phyloP scores from a whole-genome alignment of 92 coral and sea anemone genomes.

The Palythoa heliodiscus region DNA sequence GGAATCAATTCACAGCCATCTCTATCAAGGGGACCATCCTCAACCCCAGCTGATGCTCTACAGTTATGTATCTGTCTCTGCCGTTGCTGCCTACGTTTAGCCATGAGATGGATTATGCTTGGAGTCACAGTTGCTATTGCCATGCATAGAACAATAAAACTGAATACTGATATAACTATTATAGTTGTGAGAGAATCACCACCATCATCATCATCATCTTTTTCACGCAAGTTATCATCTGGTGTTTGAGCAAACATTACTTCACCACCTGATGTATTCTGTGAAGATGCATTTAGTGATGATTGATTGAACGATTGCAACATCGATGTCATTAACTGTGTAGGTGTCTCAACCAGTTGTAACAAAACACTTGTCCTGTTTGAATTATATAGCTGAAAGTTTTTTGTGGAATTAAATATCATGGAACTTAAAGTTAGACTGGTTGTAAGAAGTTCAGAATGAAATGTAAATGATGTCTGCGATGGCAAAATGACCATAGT shows the following conservation, averaged over 20 bases:
- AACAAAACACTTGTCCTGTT: not conserved
- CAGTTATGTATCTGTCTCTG: conserved; percentile 49
- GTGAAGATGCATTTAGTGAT: not conserved
- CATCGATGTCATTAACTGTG: not conserved
- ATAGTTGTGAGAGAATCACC: conserved; percentile 72
- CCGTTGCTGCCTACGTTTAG: conserved; percentile 52
- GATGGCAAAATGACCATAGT: conserved; percentile 53
- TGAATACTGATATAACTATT: conserved; percentile 69
- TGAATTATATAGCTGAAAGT: not conserved
- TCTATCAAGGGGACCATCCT: conserved; percentile 22
- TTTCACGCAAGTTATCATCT: not conserved
- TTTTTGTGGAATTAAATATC: conserved; percentile 1
- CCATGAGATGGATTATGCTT: conserved; percentile 66
- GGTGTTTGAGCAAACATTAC: conserved; percentile 6
- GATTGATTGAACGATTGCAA: not conserved
- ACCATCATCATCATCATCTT: conserved; percentile 48
- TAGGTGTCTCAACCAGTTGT: not conserved
- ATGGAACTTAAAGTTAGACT: conserved; percentile 25
- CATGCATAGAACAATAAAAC: conserved; percentile 77
- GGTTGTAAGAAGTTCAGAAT: not conserved
- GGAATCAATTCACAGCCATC: conserved; percentile 53
- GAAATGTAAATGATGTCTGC: conserved; percentile 10
- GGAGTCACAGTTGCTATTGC: conserved; percentile 72
- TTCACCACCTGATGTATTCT: not conserved
- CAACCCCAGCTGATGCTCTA: conserved; percentile 13